These are phyloP conservation scores for Hylia prasina DNA, from an alignment of 2,113 vertebrate species.

Conservation along the genomic window DNA sequence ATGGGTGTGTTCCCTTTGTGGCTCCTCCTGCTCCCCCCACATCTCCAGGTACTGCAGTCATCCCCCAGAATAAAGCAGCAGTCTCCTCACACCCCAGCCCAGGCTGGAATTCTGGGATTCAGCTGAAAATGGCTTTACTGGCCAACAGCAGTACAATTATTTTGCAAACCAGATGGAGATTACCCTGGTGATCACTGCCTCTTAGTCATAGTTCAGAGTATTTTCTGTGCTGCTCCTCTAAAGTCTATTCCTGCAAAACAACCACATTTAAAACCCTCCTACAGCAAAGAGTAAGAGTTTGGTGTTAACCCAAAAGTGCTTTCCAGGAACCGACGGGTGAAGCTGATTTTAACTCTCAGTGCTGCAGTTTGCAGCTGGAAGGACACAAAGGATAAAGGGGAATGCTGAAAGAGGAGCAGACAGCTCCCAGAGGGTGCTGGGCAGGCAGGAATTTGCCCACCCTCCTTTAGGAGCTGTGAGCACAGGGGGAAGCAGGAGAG, in stretches of 20 bases:
- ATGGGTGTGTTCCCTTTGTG: neutral
- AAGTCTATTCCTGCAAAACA: neutral
- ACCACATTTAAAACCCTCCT: neutral
- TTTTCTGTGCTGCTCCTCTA: neutral
- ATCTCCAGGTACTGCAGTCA: neutral
- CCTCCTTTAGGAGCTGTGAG: neutral
- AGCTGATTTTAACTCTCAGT: neutral
- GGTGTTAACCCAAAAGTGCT: neutral
- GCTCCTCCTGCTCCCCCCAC: neutral
- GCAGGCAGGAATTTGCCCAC: accelerated
- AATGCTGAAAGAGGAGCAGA: neutral
- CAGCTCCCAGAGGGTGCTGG: accelerated
- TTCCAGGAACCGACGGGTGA: neutral
- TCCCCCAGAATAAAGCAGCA: neutral
- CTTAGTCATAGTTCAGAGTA: conserved; percentile 50
- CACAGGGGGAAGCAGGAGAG: neutral
- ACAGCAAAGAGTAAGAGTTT: neutral
- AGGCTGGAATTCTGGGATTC: neutral
- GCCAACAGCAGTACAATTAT: neutral
- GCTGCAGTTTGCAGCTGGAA: neutral
- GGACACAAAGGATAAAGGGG: too few species aligned
- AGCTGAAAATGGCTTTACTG: neutral
- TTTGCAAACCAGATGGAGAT: conserved; percentile 41
- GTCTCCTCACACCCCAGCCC: neutral
- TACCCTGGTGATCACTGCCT: conserved; percentile 23